Evolutionary conservation across 2,113 vertebrate species (phyloP), one percentile per base, ranked within the genome.

Genomic region (Nesospiza acunhae): DNA sequence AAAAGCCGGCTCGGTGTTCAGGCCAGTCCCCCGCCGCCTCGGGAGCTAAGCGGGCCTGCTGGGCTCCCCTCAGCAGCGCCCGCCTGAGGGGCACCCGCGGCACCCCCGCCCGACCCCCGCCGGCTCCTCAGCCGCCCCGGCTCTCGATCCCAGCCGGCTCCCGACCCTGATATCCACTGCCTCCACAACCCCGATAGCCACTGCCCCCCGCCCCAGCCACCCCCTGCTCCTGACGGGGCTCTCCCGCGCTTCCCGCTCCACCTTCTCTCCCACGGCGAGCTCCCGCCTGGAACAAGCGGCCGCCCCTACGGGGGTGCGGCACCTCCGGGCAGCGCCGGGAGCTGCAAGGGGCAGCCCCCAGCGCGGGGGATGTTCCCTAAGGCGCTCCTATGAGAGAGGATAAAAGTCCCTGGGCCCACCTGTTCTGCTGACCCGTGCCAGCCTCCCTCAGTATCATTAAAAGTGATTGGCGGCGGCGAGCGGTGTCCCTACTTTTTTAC

Each of bases 311-410:
- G 24, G 15, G 8, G 19, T 7, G 60, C 20, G 33, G 31, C 39
- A 23, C 4, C 19, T 9, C 15, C 55, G 20, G 33, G 47, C 9
- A 12, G 49, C 22, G 16, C 59, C n/a, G 26, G 75, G 58, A 44
- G 33, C 28, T n/a, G 10, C 16, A 0, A 1, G 0, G 5, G 21
- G 8, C 39, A 7, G 15, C 28, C 15, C 52, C 3, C 7, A 1
- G 17, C 0, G 20, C 2, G 9, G 15, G 30, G n/a, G 15, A 6
- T 15, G 28, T 8, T 4, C 15, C 23, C n/a, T 7, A 0, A 1
- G 15, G n/a, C 62, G 0, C 7, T 10, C 27, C 3, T 3, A 4
- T 1, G 17, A 10, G 5, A 10, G 11, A 0, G 1, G 0, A 4
- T 3, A 11, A 13, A 4, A 23, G 17, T 0, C 39, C 17, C 2